Base-by-base conservation (phyloP, 1,140 invertebrate species). In the Philaenus spumarius region DNA sequence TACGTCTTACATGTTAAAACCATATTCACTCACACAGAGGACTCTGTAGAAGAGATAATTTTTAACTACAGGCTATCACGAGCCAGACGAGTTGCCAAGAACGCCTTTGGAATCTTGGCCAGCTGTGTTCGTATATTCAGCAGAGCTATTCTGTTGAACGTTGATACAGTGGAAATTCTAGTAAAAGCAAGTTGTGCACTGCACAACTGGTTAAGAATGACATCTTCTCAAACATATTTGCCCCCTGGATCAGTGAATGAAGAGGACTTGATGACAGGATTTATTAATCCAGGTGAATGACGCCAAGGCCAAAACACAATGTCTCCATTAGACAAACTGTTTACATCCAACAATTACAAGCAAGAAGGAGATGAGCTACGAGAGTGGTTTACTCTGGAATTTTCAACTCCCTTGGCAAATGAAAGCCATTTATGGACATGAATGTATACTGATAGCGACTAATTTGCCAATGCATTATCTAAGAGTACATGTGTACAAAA, bases 101-200 rank as follows among this genome's bases (percentile, higher is more conserved):
- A 75, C 62, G 66, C 68, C 6, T 77, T 76, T 68, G 73, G 73
- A 6, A 71, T 75, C 43, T 60, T 80, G 20, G 59, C 69, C 4
- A 19, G n/a, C 40, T 15, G 40, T 14, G n/a, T 43, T 43, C 40
- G 40, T 15, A 19, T 43, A 19, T 43, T 43, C 20, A 43, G n/a
- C 20, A 14, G 5, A 43, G 40, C 40, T 15, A 43, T 43, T 19
- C 12, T 19, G 42, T 45, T 45, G 15, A 17, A 45, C 42, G 42
- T 45, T 12, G 42, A 45, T 45, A 45, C 42, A 45, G 42, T 45
- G 42, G 42, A 45, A 17, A 45, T 45, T 9, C 42, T 45, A 15
- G 42, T 45, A 45, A 45, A 7, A 45, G 42, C 42, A 45, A 45
- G 42, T 7, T 45, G 42, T 45, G 42, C 42, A 45, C 42, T 45